Evolutionary conservation across 2,888 invertebrate species (phyloP).

Genomic region (Mimumesa dahlbomi): DNA sequence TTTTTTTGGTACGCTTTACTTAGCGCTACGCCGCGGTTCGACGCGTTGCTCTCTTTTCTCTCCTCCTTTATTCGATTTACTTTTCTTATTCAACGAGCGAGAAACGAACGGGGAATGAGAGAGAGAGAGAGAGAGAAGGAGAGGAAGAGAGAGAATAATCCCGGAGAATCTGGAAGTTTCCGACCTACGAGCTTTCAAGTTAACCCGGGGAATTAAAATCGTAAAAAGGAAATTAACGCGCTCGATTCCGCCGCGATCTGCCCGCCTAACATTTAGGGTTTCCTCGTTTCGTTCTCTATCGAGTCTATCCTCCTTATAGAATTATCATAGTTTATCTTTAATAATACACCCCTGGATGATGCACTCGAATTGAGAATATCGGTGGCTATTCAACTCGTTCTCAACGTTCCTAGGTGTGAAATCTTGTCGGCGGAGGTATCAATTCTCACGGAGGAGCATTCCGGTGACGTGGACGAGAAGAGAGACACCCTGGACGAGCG

Average conservation of each 20-base stretch:
- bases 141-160: slow-evolving; percentile 35
- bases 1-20: slow-evolving; percentile 48
- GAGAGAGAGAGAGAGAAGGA: too few relatives aligned
- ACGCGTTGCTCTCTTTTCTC: slow-evolving; percentile 45
- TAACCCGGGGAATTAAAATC: too few relatives aligned
- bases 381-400: too few relatives aligned
- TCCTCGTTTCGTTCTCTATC: neutral
- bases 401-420: too few relatives aligned
- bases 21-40: slow-evolving; percentile 45
- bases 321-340: neutral
- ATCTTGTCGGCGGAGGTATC: too few relatives aligned
- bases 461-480: too few relatives aligned
- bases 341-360: neutral
- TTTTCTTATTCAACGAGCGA: neutral
- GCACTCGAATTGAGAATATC: neutral
- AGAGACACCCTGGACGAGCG: neutral
- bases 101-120: too few relatives aligned
- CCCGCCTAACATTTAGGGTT: too few relatives aligned
- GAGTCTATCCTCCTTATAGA: neutral
- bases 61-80: slow-evolving; percentile 31
- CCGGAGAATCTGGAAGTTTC: slow-evolving; percentile 40
- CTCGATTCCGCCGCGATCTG: too few relatives aligned
- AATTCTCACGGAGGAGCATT: too few relatives aligned
- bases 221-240: too few relatives aligned
- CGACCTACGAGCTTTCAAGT: neutral